Conservation (phyloP, 1,140 invertebrate species). For the Panonychus citri region DNA sequence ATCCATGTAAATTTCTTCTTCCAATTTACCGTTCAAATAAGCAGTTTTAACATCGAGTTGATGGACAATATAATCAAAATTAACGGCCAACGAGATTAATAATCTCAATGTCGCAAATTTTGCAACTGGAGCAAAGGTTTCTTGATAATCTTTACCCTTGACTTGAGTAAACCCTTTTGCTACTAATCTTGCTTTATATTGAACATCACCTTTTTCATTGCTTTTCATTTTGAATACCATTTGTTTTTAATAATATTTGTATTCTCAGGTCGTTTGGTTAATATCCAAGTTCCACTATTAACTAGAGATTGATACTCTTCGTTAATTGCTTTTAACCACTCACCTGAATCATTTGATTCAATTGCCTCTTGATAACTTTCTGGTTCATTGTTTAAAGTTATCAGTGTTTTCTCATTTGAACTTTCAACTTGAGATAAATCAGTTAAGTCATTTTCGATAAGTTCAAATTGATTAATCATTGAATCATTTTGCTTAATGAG, state of each 20-base stretch:
- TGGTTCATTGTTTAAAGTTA: conserved; percentile 7
- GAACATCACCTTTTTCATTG: conserved; percentile 6
- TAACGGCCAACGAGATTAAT: background rate
- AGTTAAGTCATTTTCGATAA: background rate
- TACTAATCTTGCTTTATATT: conserved; percentile 20
- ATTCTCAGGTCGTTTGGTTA: conserved; percentile 15
- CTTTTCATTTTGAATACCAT: conserved; percentile 21
- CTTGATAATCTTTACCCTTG: conserved; percentile 6
- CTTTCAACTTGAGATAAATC: background rate
- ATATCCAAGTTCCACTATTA: conserved; percentile 20
- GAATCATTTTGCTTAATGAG: background rate
- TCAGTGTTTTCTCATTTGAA: too few relatives aligned
- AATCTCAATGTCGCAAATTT: background rate
- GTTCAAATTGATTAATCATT: background rate
- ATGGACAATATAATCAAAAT: background rate
- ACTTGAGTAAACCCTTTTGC: conserved; percentile 21
- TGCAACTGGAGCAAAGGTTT: conserved; percentile 9
- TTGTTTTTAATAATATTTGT: conserved; percentile 16
- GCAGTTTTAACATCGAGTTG: conserved; percentile 6
- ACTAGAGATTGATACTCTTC: conserved; percentile 20
- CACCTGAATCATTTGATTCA: conserved; percentile 12
- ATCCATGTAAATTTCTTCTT: conserved; percentile 6
- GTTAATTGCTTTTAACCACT: conserved; percentile 22
- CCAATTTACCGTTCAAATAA: conserved; percentile 3
- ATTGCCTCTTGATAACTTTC: conserved; percentile 18